Evolutionary conservation across 1,140 invertebrate species (phyloP), one percentile per base, ranked within the genome.

Genomic region (Zaprionus camerounensis): DNA sequence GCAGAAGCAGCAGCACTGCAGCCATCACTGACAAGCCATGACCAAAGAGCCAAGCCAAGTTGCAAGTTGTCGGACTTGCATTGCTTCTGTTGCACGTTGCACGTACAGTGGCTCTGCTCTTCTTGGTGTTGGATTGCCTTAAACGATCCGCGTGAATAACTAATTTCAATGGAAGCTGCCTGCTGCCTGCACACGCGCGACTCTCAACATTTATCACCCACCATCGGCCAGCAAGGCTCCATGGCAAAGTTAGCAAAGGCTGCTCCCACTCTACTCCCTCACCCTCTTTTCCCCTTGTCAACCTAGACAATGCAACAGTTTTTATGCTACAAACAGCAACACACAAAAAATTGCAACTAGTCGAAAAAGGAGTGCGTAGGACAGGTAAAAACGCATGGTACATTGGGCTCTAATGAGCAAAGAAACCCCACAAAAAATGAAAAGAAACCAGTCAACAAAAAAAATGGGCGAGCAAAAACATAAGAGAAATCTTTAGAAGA

Each of bases 101-200:
- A 64, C 57, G 69, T 81, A 75, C 53, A 64, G 74, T n/a, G 79
- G 66, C 68, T 51, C 58, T 46, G n/a, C 41, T 53, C 64, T 67
- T 90, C 64, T 67, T 90, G 86, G 85, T 90, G 85, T 90, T 90
- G 85, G 86, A 91, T 90, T 90, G 85, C 85, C 86, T 90, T 90
- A 90, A 90, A 90, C 85, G 85, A 90, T 90, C 85, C 86, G 86
- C 86, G 86, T 91, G 86, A 91, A 91, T 91, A 91, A 91, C 86
- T 91, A 91, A 91, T 91, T 91, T 91, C 86, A 91, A 91, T 91
- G 86, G 86, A 81, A 76, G 72, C 87, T 90, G 76, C 63, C 59
- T 34, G 62, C 76, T 72, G 73, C 76, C 69, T 68, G 73, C 83
- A 82, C 71, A 77, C 72, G 69, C 81, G 71, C 56, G 70, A 76